Conservation (phyloP, 1,140 invertebrate genomes). For the Pararge aegeria region DNA sequence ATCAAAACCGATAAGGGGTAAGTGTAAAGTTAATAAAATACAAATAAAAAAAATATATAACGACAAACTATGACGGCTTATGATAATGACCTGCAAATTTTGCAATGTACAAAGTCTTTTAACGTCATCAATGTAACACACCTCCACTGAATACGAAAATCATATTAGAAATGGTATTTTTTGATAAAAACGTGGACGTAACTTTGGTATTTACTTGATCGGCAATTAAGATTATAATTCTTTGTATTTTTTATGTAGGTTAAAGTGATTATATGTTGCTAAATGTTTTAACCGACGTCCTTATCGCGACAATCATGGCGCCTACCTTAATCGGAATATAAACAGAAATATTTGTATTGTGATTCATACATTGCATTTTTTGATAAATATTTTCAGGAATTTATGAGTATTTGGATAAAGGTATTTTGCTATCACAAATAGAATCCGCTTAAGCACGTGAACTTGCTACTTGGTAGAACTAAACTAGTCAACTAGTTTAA, state of each 20-base stretch:
- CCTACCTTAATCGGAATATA: conserved; percentile 15
- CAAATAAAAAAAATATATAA: not conserved
- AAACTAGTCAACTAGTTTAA: no score
- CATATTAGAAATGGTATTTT: not conserved
- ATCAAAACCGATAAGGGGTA: not conserved
- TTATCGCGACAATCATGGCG: conserved; percentile 25
- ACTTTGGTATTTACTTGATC: not conserved
- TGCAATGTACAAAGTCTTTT: conserved; percentile 2
- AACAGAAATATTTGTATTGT: conserved; percentile 32
- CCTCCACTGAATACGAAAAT: conserved; percentile 7
- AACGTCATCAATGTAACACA: conserved; percentile 13
- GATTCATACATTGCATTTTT: conserved; percentile 26
- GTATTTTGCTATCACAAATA: no score
- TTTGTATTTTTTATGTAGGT: conserved; percentile 1
- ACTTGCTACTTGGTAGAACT: no score
- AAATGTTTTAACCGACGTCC: not conserved
- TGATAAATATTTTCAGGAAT: conserved; percentile 22
- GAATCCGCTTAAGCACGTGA: no score
- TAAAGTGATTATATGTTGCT: not conserved
- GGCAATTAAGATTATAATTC: not conserved
- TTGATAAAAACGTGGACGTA: not conserved
- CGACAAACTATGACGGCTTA: no score
- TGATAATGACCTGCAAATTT: conserved; percentile 5
- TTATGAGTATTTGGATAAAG: conserved; percentile 1
- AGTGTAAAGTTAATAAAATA: not conserved